Evolutionary conservation across 2,113 vertebrate species (phyloP).

Genomic region (Hiodon tergisus): DNA sequence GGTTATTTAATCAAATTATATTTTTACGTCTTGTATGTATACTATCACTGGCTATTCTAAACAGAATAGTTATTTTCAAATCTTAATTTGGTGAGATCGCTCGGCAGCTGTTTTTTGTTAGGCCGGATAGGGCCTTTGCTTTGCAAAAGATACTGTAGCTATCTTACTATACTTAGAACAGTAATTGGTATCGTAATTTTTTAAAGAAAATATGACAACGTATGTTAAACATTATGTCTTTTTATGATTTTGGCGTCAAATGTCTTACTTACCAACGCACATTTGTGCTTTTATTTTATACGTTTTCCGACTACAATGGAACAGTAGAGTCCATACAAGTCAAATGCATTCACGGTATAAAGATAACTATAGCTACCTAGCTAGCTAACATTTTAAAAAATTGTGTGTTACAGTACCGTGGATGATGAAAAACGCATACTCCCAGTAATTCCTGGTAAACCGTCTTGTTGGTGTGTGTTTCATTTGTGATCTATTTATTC

Average conservation of each 20-base stretch:
- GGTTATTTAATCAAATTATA: constrained; percentile 12
- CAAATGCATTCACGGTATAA: neutral
- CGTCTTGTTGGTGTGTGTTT: constrained; percentile 13
- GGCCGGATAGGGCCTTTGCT: constrained; percentile 6
- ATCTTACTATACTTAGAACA: neutral
- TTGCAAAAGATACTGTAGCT: neutral
- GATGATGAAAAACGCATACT: constrained; percentile 18
- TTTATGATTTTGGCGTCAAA: neutral
- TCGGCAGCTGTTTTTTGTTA: neutral
- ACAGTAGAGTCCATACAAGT: neutral
- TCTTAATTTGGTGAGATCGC: neutral
- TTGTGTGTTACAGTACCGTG: constrained; percentile 27
- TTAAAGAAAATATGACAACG: neutral
- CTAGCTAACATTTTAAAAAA: constrained; percentile 7
- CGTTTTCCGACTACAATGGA: neutral
- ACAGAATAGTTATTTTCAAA: neutral
- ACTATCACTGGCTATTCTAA: neutral
- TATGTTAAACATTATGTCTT: neutral
- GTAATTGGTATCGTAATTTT: neutral
- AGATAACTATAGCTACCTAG: neutral
- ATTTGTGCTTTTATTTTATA: neutral
- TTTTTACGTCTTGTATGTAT: neutral
- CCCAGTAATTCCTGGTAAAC: constrained; percentile 27
- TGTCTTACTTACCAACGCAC: neutral
- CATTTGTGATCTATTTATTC: neutral